Evolutionary conservation across 1,140 invertebrate genomes (phyloP).

Genomic region (Lordiphosa clarofinis): DNA sequence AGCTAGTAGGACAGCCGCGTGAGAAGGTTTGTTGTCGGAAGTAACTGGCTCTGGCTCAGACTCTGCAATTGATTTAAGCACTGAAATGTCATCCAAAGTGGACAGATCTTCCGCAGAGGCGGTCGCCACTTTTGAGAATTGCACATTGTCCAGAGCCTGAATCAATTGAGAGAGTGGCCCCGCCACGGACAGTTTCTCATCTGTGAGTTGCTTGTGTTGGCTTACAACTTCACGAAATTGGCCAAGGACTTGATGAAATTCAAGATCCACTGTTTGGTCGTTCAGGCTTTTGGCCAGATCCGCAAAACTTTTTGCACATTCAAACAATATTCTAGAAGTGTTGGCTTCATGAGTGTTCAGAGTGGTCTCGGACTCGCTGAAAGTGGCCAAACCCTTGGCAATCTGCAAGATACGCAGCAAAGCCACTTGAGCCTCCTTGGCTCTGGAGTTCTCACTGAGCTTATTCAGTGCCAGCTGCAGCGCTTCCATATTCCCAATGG

Average conservation of each 20-base stretch:
- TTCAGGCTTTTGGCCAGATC: constrained; percentile 51
- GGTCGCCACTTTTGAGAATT: constrained; percentile 18
- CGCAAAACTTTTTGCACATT: constrained; percentile 58
- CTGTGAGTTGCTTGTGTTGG: constrained; percentile 35
- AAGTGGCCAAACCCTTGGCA: constrained; percentile 48
- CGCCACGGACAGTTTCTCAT: constrained; percentile 40
- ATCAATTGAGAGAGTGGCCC: constrained; percentile 48
- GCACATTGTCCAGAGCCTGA: constrained; percentile 42
- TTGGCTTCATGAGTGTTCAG: constrained; percentile 51
- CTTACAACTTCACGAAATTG: constrained; percentile 46
- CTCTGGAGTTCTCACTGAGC: constrained; percentile 40
- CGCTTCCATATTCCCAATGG: constrained; percentile 47
- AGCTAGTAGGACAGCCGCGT: constrained; percentile 31
- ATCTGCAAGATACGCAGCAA: constrained; percentile 50
- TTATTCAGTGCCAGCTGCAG: constrained; percentile 49
- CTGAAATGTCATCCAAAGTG: constrained; percentile 82
- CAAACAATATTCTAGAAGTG: constrained; percentile 44
- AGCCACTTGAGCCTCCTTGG: constrained; percentile 57
- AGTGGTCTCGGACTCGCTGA: constrained; percentile 52
- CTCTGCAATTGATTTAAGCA: constrained; percentile 81
- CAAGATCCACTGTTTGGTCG: constrained; percentile 17
- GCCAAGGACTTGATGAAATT: constrained; percentile 39
- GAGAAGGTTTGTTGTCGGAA: constrained; percentile 16
- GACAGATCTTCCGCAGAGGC: constrained; percentile 62
- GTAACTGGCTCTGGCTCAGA: constrained; percentile 35